Conservation (phyloP, 2,797 vertebrate species). For the Ceyx erithaca region DNA sequence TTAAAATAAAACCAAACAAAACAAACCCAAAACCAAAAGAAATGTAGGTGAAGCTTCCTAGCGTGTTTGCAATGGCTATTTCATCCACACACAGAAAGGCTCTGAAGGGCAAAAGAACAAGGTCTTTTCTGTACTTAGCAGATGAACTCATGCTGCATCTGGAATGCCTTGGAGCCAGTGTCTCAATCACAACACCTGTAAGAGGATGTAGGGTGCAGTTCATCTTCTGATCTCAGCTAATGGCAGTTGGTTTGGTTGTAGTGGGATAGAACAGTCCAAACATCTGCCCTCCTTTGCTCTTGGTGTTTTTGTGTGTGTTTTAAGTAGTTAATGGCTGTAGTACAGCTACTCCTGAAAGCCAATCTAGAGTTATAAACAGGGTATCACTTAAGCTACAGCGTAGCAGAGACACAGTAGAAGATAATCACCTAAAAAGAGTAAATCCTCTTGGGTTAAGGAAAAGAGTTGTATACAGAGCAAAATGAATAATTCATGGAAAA, state of each 20-base stretch:
- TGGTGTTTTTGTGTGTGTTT: background rate
- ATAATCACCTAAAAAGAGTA: conserved; percentile 48
- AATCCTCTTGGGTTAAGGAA: conserved; percentile 47
- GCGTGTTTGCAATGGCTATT: background rate
- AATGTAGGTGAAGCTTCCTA: background rate
- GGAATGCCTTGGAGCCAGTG: background rate
- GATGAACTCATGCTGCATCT: background rate
- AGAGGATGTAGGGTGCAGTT: background rate
- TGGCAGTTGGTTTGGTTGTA: background rate
- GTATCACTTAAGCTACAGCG: background rate
- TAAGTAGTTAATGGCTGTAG: background rate
- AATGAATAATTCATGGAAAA: conserved; percentile 54
- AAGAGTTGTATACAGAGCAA: conserved; percentile 5
- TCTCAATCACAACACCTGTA: background rate
- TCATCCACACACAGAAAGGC: background rate
- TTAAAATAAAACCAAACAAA: no score
- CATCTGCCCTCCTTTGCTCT: background rate
- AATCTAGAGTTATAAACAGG: background rate
- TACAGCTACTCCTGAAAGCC: background rate
- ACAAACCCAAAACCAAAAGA: no score
- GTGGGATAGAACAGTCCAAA: background rate
- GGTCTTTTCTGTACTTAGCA: background rate
- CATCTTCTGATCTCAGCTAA: background rate
- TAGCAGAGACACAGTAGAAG: background rate
- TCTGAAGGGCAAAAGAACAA: background rate